phyloP scores from a whole-genome alignment of 1,140 invertebrate species.

The Oreohelix idahoensis region DNA sequence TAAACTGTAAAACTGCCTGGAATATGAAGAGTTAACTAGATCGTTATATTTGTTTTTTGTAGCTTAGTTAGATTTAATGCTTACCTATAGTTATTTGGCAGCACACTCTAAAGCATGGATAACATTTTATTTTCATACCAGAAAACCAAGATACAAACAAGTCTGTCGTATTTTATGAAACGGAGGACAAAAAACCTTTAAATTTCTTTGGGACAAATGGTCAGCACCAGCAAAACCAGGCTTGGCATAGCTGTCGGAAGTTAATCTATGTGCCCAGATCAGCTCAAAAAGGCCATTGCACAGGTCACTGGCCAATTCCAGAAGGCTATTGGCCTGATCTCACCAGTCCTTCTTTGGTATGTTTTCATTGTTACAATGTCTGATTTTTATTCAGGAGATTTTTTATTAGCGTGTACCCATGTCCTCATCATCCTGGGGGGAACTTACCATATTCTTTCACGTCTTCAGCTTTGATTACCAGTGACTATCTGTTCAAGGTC shows the following conservation, averaged over 20 bases:
- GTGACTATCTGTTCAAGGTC: too few species aligned
- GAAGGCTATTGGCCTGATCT: constrained; percentile 97
- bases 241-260: constrained; percentile 88
- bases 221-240: constrained; percentile 54
- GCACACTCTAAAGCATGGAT: too few species aligned
- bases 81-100: too few species aligned
- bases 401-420: too few species aligned
- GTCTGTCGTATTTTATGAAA: constrained; percentile 46
- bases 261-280: constrained; percentile 94
- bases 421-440: too few species aligned
- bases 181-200: constrained; percentile 47
- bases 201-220: constrained; percentile 6
- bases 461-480: too few species aligned
- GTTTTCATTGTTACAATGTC: constrained; percentile 29
- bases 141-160: constrained; percentile 65
- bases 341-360: constrained; percentile 80
- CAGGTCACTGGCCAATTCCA: constrained; percentile 98
- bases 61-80: too few species aligned
- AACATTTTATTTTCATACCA: constrained; percentile 41
- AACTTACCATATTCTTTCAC: too few species aligned
- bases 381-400: too few species aligned
- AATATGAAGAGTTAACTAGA: too few species aligned
- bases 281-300: constrained; percentile 89
- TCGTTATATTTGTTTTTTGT: too few species aligned
- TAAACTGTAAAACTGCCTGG: too few species aligned